Conservation (phyloP, 64 coral and sea anemone species). For the Dendrophyllia cribrosa region DNA sequence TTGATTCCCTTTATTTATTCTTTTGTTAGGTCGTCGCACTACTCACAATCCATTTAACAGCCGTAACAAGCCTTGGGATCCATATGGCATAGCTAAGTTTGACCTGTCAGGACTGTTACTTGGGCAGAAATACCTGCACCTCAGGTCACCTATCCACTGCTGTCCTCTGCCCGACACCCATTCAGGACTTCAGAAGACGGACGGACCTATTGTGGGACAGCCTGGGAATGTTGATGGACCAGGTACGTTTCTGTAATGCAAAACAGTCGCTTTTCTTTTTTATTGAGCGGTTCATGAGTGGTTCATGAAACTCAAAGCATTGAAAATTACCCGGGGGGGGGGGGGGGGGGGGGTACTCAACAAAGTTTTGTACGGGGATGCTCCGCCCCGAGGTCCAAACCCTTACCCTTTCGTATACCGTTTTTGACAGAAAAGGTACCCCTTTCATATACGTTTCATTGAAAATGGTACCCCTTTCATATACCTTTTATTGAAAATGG, state of each 20-base stretch:
- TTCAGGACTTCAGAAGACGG: constrained; percentile 79
- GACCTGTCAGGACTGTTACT: constrained; percentile 88
- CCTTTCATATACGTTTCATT: too few relatives aligned
- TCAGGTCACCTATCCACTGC: constrained; percentile 85
- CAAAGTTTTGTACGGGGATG: too few relatives aligned
- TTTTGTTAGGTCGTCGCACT: constrained; percentile 82
- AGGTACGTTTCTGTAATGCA: constrained; percentile 42
- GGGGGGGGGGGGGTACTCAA: too few relatives aligned
- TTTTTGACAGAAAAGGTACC: too few relatives aligned
- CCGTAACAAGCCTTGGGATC: constrained; percentile 86
- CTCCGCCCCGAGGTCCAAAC: too few relatives aligned
- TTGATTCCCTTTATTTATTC: not conserved
- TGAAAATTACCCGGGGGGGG: too few relatives aligned
- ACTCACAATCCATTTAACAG: constrained; percentile 96
- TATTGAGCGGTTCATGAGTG: not conserved
- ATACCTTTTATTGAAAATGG: too few relatives aligned
- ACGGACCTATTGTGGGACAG: constrained; percentile 80
- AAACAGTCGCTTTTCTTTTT: not conserved
- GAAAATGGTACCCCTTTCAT: too few relatives aligned
- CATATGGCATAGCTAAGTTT: constrained; percentile 93
- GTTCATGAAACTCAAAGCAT: too few relatives aligned
- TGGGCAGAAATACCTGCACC: constrained; percentile 79
- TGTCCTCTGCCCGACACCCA: constrained; percentile 84
- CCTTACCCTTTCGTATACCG: too few relatives aligned
- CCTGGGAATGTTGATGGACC: constrained; percentile 94